A percentile compares a stretch with the other conserved stretches of the same genome.
phyloP scores from a whole-genome alignment of 1,140 invertebrate species.

The Aphidius ervi region DNA sequence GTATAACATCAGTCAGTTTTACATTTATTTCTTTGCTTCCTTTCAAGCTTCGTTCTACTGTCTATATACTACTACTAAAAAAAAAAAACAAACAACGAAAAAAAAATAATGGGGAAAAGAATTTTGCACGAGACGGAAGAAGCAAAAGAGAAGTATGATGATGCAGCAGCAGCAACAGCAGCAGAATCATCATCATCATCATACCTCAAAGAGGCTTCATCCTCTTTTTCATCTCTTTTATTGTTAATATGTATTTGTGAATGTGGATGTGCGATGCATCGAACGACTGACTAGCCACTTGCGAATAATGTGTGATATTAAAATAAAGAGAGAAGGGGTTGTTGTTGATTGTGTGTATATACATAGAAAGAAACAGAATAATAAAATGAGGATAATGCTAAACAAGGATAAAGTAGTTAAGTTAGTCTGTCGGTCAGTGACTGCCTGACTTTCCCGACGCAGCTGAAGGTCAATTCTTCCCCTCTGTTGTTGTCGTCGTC shows the following conservation, averaged over 20 bases:
- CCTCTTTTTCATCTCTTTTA: too few relatives aligned
- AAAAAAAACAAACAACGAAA: not conserved
- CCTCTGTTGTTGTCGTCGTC: conserved; percentile 35
- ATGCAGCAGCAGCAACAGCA: too few relatives aligned
- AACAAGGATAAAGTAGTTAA: conserved; percentile 53
- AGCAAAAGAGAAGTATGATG: not conserved
- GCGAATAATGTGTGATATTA: conserved; percentile 32
- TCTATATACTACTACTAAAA: not conserved
- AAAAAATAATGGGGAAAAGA: not conserved
- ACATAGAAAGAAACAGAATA: not conserved
- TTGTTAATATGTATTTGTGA: too few relatives aligned
- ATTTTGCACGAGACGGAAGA: conserved; percentile 9
- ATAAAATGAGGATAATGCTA: conserved; percentile 25
- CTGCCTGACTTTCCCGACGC: conserved; percentile 54
- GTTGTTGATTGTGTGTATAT: not conserved
- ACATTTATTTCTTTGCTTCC: too few relatives aligned
- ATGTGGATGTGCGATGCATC: conserved; percentile 38
- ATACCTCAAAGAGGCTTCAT: too few relatives aligned
- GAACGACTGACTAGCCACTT: conserved; percentile 36
- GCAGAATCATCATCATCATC: too few relatives aligned
- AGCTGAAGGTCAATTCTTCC: conserved; percentile 53
- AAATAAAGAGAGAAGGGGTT: not conserved
- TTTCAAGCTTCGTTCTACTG: too few relatives aligned
- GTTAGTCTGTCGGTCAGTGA: conserved; percentile 56
- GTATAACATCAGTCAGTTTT: too few relatives aligned